Evolutionary conservation across 1,140 invertebrate genomes (phyloP), one percentile per base, ranked within the genome.

Genomic region (Limonius californicus): DNA sequence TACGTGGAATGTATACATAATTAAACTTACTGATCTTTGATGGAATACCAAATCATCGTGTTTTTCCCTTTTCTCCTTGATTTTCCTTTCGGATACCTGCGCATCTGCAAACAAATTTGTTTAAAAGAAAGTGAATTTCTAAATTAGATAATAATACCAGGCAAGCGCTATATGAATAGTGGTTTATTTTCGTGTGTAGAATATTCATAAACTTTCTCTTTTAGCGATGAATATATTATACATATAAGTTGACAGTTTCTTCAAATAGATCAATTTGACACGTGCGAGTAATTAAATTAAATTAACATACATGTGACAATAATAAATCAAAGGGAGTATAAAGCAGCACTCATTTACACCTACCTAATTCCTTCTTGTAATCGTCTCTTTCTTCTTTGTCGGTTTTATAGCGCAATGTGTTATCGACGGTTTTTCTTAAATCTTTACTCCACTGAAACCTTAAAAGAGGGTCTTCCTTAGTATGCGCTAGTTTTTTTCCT

Each of bases 351-450:
- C 1, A 55, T 55, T 27, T 7, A 14, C 2, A 39, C 59, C 76
- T 71, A 82, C 82, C 82, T 72, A 83, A 70, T 62, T 80, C 77
- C 59, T 79, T 72, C 61, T 77, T 80, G 66, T 83, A 83, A 14
- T 72, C 72, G 53, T 77, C 70, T 61, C 82, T 78, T 56, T 82
- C 75, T 6, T 75, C 57, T 9, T 74, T 73, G 6, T 77, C 77
- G 23, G 78, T 78, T 62, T 76, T 78, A 68, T 82, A 83, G 45
- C 81, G 69, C 18, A 83, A 75, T 19, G 78, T 78, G 65, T 83
- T 83, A 54, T 83, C 81, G 2, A 83, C 78, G 15, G 74, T 74
- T 57, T 75, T 72, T 9, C 80, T 71, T 43, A 81, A 65, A 65
- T 76, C 73, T 69, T 79, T 80, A 0, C 79, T 77, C 59, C 71